Evolutionary conservation across 1,140 invertebrate species (phyloP), one percentile per base, ranked within the genome.

Genomic region (Drosophila teissieri): DNA sequence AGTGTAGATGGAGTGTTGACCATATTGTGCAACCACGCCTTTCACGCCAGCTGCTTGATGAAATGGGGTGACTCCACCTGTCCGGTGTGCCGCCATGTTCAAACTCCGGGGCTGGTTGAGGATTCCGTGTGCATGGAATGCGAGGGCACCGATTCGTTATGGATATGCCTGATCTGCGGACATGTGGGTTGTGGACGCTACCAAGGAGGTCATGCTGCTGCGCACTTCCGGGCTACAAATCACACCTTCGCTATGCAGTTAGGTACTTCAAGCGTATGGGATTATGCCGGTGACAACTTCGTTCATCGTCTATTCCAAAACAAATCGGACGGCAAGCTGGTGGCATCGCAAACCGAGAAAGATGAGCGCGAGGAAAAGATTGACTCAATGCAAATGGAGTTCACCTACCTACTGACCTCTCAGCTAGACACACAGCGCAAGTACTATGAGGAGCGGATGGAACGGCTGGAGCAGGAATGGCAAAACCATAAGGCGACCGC

Each of bases 141-240:
- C 93, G 95, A 92, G 64, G 78, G 91, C 86, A 93, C 93, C 0
- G 96, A 98, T 91, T 97, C 97, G 70, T 93, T 99, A 1, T 99
- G 99, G 99, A 99, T 99, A 75, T 99, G 99, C 93, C 93, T 99
- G 15, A 98, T 99, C 72, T 99, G 99, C 93, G 99, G 99, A 12
- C 97, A 99, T 93, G 96, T 99, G 46, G 99, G 99, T 39, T 99
- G 99, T 93, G 98, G 98, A 14, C 93, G 97, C 76, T 94, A 85
- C 58, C 92, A 92, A 37, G 93, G 94, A 22, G 95, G 95, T 0
- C 95, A 96, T 86, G 96, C 96, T 0, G 95, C 95, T 1, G 94
- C 95, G 72, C 99, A 99, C 93, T 99, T 98, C 93, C 93, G 96
- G 51, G 96, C 97, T 46, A 99, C 99, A 0, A 97, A 98, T 74